phyloP scores from a whole-genome alignment of 1,140 invertebrate genomes.

The Drusus annulatus region DNA sequence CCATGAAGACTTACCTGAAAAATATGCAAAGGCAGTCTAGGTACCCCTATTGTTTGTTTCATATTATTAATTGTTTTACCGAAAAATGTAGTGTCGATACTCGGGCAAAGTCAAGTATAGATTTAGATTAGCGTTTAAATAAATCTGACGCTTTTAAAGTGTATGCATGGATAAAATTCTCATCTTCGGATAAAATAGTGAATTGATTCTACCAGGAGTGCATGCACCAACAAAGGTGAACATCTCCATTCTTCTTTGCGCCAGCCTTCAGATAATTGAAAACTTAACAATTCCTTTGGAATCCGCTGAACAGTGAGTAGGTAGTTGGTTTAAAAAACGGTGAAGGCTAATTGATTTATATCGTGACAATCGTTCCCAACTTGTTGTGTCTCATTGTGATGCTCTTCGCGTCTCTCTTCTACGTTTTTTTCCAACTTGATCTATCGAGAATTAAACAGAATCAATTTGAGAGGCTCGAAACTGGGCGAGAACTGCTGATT shows the following conservation, averaged over 20 bases:
- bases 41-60: too few relatives aligned
- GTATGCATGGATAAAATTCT: too few relatives aligned
- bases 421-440: constrained; percentile 10
- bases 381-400: constrained; percentile 21
- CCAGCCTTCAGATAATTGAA: constrained; percentile 54
- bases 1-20: too few relatives aligned
- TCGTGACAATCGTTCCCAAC: constrained; percentile 48
- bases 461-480: constrained; percentile 32
- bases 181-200: too few relatives aligned
- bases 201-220: too few relatives aligned
- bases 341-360: constrained; percentile 56
- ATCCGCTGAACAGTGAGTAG: constrained; percentile 50
- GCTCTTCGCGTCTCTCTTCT: neutral
- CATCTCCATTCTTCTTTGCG: constrained; percentile 14
- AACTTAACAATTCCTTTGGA: constrained; percentile 54
- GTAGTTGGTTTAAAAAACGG: constrained; percentile 51
- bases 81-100: too few relatives aligned
- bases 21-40: too few relatives aligned
- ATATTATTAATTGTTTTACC: too few relatives aligned
- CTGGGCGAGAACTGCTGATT: constrained; percentile 15
- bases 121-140: too few relatives aligned
- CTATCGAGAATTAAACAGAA: constrained; percentile 33
- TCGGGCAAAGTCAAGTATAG: too few relatives aligned
- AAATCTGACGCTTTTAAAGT: too few relatives aligned
- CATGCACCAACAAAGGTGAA: neutral